Percentiles rank a stretch among this genome's conserved stretches.
Conservation (phyloP, 2,888 invertebrate species). For the Eledone cirrhosa region DNA sequence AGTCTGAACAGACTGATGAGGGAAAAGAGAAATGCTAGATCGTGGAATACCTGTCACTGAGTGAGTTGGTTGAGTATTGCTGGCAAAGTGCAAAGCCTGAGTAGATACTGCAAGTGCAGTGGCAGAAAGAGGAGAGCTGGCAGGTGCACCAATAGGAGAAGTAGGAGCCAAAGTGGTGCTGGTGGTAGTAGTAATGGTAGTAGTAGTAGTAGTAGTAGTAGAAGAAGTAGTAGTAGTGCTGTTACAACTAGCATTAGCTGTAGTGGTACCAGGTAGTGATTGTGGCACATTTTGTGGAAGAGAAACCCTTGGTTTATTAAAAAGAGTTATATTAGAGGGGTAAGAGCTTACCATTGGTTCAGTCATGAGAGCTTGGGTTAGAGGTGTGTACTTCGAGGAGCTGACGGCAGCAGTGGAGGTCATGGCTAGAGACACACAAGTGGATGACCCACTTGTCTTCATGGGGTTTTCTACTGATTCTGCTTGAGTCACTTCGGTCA, state of each 20-base stretch:
- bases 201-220: neutral
- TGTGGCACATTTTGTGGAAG: constrained; percentile 17
- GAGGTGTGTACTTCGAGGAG: constrained; percentile 15
- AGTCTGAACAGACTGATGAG: neutral
- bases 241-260: neutral
- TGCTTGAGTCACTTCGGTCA: neutral
- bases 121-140: neutral
- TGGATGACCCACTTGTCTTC: neutral
- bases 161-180: neutral
- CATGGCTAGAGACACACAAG: too few relatives aligned
- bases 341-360: constrained; percentile 24
- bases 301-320: constrained; percentile 17
- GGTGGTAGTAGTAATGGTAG: neutral
- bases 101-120: constrained; percentile 4
- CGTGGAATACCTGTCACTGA: neutral
- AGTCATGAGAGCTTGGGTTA: constrained; percentile 23
- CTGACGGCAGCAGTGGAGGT: neutral
- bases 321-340: constrained; percentile 15
- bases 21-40: constrained; percentile 5
- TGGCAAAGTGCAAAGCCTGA: neutral
- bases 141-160: constrained; percentile 14
- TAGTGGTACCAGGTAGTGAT: neutral
- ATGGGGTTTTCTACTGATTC: neutral
- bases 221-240: neutral
- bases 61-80: neutral